phyloP scores from a whole-genome alignment of 2,113 vertebrate genomes.

The Oreocharis arfaki region DNA sequence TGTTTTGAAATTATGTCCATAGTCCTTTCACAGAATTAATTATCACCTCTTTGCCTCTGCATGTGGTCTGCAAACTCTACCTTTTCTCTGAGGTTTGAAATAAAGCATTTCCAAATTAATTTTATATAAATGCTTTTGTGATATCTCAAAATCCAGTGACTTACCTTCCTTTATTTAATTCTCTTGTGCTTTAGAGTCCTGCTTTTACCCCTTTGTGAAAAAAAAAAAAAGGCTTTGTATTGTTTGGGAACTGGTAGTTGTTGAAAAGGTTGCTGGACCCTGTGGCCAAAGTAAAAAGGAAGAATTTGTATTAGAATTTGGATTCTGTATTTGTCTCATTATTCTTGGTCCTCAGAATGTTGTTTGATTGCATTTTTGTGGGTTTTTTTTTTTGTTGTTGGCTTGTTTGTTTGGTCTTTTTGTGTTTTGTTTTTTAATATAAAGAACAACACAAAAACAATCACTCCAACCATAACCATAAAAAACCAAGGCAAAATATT shows the following conservation, averaged over 20 bases:
- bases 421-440: not conserved
- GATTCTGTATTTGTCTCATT: not conserved
- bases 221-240: not conserved
- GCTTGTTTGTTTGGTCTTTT: not conserved
- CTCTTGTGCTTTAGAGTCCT: not conserved
- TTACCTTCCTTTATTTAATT: not conserved
- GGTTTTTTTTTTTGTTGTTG: not conserved
- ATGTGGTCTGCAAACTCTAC: not conserved
- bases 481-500: not conserved
- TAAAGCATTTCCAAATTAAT: not conserved
- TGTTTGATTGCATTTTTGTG: not conserved
- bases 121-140: not conserved
- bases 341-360: not conserved
- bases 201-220: not conserved
- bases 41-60: not conserved
- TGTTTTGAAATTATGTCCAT: conserved; percentile 20
- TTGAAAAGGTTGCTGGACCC: not conserved
- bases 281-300: not conserved
- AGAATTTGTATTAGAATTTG: not conserved
- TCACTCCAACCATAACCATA: not conserved
- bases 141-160: not conserved
- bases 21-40: conserved; percentile 6
- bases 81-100: not conserved
- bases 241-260: not conserved
- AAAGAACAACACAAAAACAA: not conserved